Percentiles rank a stretch among this genome's conserved stretches.
phyloP scores from a whole-genome alignment of 2,888 invertebrate genomes.

The Agriopis aurantiaria region DNA sequence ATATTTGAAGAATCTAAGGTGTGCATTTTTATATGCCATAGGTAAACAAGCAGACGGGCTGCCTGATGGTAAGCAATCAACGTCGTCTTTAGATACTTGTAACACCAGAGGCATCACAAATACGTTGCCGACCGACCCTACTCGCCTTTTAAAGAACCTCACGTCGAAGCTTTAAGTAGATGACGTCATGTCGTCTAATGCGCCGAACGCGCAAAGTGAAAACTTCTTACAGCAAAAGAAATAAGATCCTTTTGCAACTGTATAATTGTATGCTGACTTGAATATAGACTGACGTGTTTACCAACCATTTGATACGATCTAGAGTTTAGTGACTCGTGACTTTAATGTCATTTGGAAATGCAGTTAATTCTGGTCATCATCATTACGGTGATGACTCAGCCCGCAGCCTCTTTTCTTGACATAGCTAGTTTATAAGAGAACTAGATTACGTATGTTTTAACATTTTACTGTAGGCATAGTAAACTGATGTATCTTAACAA shows the following conservation, averaged over 20 bases:
- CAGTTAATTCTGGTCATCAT: conserved; percentile 35
- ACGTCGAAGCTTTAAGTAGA: too few relatives aligned
- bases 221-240: background rate
- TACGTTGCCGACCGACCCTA: too few relatives aligned
- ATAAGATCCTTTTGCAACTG: conserved; percentile 4
- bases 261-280: background rate
- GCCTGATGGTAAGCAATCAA: too few relatives aligned
- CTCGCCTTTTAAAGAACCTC: too few relatives aligned
- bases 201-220: background rate
- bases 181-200: background rate
- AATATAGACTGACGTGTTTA: conserved; percentile 14
- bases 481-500: too few relatives aligned
- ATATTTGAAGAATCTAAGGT: too few relatives aligned
- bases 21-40: too few relatives aligned
- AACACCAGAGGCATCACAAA: too few relatives aligned
- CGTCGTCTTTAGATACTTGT: too few relatives aligned
- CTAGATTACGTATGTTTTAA: conserved; percentile 2
- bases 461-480: background rate
- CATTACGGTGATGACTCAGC: conserved; percentile 31
- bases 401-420: conserved; percentile 17
- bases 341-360: conserved; percentile 30
- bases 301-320: conserved; percentile 17
- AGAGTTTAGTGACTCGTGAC: conserved; percentile 32
- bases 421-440: conserved; percentile 13
- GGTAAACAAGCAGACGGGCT: too few relatives aligned